phyloP scores from a whole-genome alignment of 2,113 vertebrate species.

The Scomber colias region DNA sequence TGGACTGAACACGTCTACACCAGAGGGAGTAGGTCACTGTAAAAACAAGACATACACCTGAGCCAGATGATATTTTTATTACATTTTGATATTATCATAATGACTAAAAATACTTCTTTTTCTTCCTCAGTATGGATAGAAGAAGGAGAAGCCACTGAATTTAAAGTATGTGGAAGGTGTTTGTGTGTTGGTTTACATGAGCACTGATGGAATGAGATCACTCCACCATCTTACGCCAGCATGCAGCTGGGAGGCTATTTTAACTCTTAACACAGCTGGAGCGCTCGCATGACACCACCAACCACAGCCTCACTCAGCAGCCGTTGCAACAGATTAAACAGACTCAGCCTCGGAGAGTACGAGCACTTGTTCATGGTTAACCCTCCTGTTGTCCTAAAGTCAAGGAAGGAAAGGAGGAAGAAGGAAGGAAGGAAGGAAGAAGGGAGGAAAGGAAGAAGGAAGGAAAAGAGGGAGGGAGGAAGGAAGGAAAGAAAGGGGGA shows the following conservation, averaged over 20 bases:
- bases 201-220: background rate
- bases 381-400: too few species aligned
- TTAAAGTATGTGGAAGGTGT: conserved; percentile 36
- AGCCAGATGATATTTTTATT: background rate
- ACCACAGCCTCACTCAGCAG: conserved; percentile 38
- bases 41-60: background rate
- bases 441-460: too few species aligned
- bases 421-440: too few species aligned
- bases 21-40: too few species aligned
- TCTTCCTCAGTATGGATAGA: too few species aligned
- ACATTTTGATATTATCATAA: too few species aligned
- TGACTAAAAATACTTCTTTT: too few species aligned
- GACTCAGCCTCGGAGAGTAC: conserved; percentile 3
- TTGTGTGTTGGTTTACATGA: conserved; percentile 28
- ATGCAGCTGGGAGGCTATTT: conserved; percentile 56
- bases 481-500: too few species aligned
- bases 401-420: too few species aligned
- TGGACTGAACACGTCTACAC: conserved; percentile 8
- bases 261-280: conserved; percentile 50
- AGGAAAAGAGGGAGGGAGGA: too few species aligned
- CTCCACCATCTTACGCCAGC: background rate
- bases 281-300: conserved; percentile 23
- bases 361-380: background rate
- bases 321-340: conserved; percentile 5
- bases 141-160: conserved; percentile 16